Base-by-base conservation (phyloP, 2,888 invertebrate genomes). In the Tetragonisca angustula region DNA sequence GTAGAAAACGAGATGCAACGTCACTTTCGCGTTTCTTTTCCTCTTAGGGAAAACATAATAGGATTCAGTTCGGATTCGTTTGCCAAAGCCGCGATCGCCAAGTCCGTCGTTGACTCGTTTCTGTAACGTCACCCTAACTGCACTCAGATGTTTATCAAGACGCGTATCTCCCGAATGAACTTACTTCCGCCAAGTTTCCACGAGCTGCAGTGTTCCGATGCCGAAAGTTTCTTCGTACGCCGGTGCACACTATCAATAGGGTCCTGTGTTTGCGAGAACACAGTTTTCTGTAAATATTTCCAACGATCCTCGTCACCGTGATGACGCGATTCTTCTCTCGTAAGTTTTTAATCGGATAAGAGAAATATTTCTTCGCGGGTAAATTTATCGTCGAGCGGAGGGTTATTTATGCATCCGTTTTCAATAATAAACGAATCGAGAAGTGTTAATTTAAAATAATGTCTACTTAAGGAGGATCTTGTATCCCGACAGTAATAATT, bases 171-270 rank as follows among this genome's bases (percentile, higher is more conserved):
- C 49, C 27, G 24, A 71, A 59, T 43, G 43, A 72, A 27, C 24
- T 72, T 61, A 72, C 72, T 49, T 72, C 27, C 61, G 19, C 19
- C 61, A 49, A 72, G 72, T 72, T 72, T 27, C 61, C 61, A n/a
- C n/a, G 11, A 19, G 61, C 59, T 71, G 36, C 36, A 56, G 70
- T 17, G 32, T 13, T 24, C 19, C 43, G 3, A 52, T 21, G 71
- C 13, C 21, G 27, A 32, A 72, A 72, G 24, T 71, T 71, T 59
- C 71, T 43, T 56, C n/a, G 9, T 43, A 56, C 71, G 11, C 9
- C 15, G 19, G 4, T 24, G 24, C 19, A 43, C 43, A 36, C 5
- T 71, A 36, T 54, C 54, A 56, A 56, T 59, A 27, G 27, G 21
- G 24, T 27, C 27, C 15, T 4, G 11, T 27, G 15, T 61, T 72